phyloP scores from a whole-genome alignment of 2,797 vertebrate species.

The Premnoplex brunnescens region DNA sequence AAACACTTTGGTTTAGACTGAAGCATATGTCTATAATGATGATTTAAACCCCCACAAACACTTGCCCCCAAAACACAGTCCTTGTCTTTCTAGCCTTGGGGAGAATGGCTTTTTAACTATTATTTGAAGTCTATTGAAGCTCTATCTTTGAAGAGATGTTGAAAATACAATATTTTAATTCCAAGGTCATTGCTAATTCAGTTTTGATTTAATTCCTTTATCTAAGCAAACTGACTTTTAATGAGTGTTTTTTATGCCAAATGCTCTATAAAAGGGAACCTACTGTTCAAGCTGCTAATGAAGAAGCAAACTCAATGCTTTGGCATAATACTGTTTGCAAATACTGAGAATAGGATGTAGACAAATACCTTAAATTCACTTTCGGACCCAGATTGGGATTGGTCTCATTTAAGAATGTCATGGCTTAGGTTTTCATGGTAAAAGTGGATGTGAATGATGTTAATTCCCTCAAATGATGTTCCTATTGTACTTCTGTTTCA shows the following conservation, averaged over 20 bases:
- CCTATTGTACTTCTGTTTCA: neutral
- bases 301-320: neutral
- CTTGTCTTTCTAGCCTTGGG: neutral
- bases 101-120: neutral
- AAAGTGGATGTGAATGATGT: neutral
- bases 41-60: slow-evolving; percentile 2
- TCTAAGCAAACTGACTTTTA: neutral
- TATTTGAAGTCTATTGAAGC: neutral
- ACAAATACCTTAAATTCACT: neutral
- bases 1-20: neutral
- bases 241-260: neutral
- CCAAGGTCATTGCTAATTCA: slow-evolving; percentile 1
- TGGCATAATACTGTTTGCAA: neutral
- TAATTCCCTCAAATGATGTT: neutral
- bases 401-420: neutral
- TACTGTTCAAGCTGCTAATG: neutral
- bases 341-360: neutral
- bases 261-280: neutral
- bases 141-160: slow-evolving; percentile 24
- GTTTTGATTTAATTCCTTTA: slow-evolving; percentile 44
- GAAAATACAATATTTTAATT: slow-evolving; percentile 11
- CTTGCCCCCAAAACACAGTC: neutral
- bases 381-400: neutral
- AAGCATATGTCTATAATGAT: neutral
- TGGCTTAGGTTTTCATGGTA: neutral